Evolutionary conservation across 2,888 invertebrate species (phyloP).

Genomic region (Conus canariensis): DNA sequence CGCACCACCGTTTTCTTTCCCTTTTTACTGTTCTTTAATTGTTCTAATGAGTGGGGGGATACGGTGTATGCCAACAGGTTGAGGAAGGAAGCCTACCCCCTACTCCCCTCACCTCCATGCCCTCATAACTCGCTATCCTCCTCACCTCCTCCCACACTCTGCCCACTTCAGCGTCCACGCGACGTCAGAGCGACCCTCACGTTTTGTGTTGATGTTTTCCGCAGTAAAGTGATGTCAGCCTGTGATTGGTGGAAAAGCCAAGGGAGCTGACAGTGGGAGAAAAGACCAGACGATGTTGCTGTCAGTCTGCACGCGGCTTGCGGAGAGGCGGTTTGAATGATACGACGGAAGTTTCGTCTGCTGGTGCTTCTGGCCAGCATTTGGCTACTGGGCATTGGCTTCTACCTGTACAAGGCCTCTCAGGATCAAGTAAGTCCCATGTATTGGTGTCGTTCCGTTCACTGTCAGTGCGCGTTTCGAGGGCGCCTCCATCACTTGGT

Average conservation of each 20-base stretch:
- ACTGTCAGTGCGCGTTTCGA: neutral
- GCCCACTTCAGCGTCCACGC: neutral
- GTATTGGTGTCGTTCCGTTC: neutral
- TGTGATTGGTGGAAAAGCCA: slow-evolving; percentile 41
- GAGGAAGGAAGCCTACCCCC: too few species aligned
- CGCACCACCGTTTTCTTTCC: too few species aligned
- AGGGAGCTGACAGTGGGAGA: neutral
- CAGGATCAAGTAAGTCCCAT: slow-evolving; percentile 56
- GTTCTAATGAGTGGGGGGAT: too few species aligned
- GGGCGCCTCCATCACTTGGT: neutral
- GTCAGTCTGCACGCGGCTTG: slow-evolving; percentile 42
- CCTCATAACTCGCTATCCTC: neutral
- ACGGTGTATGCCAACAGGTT: too few species aligned
- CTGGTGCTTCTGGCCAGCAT: slow-evolving; percentile 67
- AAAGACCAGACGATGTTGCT: slow-evolving; percentile 31
- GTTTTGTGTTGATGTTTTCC: slow-evolving; percentile 35
- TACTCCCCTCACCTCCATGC: neutral
- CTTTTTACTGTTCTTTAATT: too few species aligned
- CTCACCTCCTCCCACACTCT: neutral
- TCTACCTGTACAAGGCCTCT: slow-evolving; percentile 62
- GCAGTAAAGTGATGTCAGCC: slow-evolving; percentile 7
- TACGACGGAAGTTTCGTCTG: slow-evolving; percentile 68
- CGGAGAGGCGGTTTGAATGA: slow-evolving; percentile 55
- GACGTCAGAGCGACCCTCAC: neutral
- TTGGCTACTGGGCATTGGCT: slow-evolving; percentile 67